Evolutionary conservation across 1,140 invertebrate genomes (phyloP).

Genomic region (Neodiprion virginianus): DNA sequence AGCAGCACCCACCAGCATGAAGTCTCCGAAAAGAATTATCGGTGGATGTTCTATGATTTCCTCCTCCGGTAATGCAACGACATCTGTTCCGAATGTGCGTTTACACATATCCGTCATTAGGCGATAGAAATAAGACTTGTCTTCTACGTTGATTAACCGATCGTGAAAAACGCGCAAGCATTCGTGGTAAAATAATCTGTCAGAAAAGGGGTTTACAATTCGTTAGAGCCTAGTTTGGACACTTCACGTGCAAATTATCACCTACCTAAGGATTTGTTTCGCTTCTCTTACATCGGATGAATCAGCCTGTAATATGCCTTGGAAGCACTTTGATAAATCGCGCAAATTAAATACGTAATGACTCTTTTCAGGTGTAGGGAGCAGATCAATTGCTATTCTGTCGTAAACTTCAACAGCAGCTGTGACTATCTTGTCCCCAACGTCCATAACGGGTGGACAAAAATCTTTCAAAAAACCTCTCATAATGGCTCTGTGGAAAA

Average conservation of each 20-base stretch:
- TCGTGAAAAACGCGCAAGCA: slow-evolving; percentile 91
- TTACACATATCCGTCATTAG: slow-evolving; percentile 70
- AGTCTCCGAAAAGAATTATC: slow-evolving; percentile 85
- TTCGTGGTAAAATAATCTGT: slow-evolving; percentile 88
- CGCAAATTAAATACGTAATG: slow-evolving; percentile 93
- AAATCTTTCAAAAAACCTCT: slow-evolving; percentile 81
- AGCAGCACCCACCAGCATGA: slow-evolving; percentile 77
- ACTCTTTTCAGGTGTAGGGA: slow-evolving; percentile 87
- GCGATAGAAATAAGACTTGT: slow-evolving; percentile 81
- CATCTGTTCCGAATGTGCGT: slow-evolving; percentile 68
- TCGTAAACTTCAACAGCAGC: slow-evolving; percentile 84
- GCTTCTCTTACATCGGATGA: slow-evolving; percentile 68
- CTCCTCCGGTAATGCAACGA: slow-evolving; percentile 71
- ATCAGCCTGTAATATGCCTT: slow-evolving; percentile 82
- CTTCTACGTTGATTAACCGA: slow-evolving; percentile 80
- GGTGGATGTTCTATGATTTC: slow-evolving; percentile 72
- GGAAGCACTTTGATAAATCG: slow-evolving; percentile 89
- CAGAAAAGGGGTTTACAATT: slow-evolving; percentile 32
- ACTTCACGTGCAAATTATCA: not conserved
- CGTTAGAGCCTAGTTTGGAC: not conserved
- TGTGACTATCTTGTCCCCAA: slow-evolving; percentile 76
- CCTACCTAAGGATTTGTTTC: slow-evolving; percentile 68
- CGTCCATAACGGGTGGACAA: slow-evolving; percentile 70
- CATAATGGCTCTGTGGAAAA: slow-evolving; percentile 65
- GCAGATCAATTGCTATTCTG: slow-evolving; percentile 76